Evolutionary conservation across 2,113 vertebrate species (phyloP), one percentile per base, ranked within the genome.

Genomic region (Hemibagrus wyckioides): DNA sequence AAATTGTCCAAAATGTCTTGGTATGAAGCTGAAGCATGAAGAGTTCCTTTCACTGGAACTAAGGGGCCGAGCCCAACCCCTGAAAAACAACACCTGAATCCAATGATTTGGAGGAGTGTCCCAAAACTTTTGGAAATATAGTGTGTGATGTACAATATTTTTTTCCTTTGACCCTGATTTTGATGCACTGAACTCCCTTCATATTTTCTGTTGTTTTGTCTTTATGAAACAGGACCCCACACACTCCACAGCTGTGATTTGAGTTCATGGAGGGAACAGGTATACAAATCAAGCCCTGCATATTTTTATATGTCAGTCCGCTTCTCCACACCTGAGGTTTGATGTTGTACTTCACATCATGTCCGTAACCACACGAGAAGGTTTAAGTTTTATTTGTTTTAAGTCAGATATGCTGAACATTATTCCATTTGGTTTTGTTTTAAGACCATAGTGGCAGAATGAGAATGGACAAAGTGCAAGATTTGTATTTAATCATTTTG

Each of bases 401-500:
- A 80, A 41, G 28, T 28, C 84, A 28, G 44, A 61, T 30, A 28
- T 79, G 77, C 61, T 39, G 41, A 86, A 50, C 17, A 36, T 77
- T 41, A 80, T 69, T 86, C 48, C 61, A 56, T n/a, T 48, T 67
- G 28, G 30, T 56, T 80, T 80, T 21, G 25, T 69, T 67, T 48
- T 41, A 36, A 65, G 28, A 44, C 33, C 17, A 41, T 44, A 25
- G 77, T 19, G 8, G 19, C 23, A 28, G 13, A 80, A n/a, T 19
- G 28, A 52, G 33, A 41, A 57, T 23, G 33, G 50, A 44, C 50
- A 82, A 28, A 54, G 30, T 54, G 85, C 44, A 44, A 1, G 56
- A 50, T 48, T 59, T 48, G 52, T 41, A 57, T 86, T 86, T 82
- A 59, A 71, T 82, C 6, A 21, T 81, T 86, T 39, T 36, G 61